Percentiles rank a stretch among this genome's conserved stretches.
Evolutionary conservation across 23 tunicate species (phyloP).

Genomic region (Trididemnum miniatum): DNA sequence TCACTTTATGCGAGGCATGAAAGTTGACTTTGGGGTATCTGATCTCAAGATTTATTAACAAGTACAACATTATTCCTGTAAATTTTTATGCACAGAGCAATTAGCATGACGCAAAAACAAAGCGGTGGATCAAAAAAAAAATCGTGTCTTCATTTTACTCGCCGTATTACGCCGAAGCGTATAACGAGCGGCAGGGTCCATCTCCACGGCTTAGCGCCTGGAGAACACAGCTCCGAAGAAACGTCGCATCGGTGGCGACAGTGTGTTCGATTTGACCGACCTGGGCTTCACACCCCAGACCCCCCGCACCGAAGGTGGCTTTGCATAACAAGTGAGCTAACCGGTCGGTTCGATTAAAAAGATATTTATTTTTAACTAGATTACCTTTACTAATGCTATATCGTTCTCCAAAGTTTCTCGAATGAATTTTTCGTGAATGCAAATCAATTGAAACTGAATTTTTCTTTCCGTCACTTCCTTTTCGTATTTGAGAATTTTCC

Average conservation of each 20-base stretch:
- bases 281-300: neutral
- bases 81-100: too few relatives aligned
- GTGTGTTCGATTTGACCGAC: neutral
- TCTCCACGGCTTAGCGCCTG: neutral
- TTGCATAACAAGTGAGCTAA: neutral
- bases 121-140: too few relatives aligned
- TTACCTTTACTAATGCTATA: slow-evolving; percentile 60
- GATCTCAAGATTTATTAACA: too few relatives aligned
- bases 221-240: neutral
- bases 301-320: neutral
- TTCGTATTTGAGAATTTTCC: neutral
- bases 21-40: too few relatives aligned
- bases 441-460: slow-evolving; percentile 19
- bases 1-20: too few relatives aligned
- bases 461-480: slow-evolving; percentile 13
- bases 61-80: too few relatives aligned
- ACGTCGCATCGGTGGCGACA: neutral
- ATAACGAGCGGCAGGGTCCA: neutral
- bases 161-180: neutral
- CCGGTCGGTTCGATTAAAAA: neutral
- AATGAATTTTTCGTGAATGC: slow-evolving; percentile 7
- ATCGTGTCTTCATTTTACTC: neutral
- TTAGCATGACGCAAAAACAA: too few relatives aligned
- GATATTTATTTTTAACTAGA: neutral
- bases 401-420: slow-evolving; percentile 31